phyloP scores from a whole-genome alignment of 2,113 vertebrate species.

The Boulengeromyrus knoepffleri region DNA sequence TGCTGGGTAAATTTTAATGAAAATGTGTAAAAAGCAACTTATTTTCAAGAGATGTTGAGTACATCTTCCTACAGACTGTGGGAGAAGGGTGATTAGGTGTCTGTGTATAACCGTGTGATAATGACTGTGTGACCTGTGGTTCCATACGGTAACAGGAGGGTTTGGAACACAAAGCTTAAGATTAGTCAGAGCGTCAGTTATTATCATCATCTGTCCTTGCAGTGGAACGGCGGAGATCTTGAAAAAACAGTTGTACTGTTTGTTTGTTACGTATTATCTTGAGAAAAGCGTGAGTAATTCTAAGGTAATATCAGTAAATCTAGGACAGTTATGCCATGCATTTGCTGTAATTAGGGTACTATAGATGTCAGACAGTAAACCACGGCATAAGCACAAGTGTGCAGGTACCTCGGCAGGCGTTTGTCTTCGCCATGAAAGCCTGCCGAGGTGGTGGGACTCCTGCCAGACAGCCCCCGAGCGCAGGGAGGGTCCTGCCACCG shows the following conservation, averaged over 20 bases:
- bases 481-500: neutral
- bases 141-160: neutral
- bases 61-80: neutral
- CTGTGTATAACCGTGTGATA: neutral
- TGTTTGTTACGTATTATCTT: neutral
- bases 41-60: neutral
- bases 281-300: neutral
- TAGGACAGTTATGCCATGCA: neutral
- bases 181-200: neutral
- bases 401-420: neutral
- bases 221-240: neutral
- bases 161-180: neutral
- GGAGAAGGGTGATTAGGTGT: neutral
- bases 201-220: neutral
- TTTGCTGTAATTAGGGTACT: neutral
- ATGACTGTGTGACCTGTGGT: neutral
- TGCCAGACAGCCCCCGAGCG: neutral
- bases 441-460: neutral
- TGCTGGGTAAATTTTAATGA: neutral
- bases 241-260: neutral
- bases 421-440: neutral
- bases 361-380: neutral
- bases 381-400: neutral
- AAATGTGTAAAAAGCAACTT: neutral
- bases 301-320: neutral